Evolutionary conservation across 1,140 invertebrate genomes (phyloP).

Genomic region (Bathynomus jamesi): DNA sequence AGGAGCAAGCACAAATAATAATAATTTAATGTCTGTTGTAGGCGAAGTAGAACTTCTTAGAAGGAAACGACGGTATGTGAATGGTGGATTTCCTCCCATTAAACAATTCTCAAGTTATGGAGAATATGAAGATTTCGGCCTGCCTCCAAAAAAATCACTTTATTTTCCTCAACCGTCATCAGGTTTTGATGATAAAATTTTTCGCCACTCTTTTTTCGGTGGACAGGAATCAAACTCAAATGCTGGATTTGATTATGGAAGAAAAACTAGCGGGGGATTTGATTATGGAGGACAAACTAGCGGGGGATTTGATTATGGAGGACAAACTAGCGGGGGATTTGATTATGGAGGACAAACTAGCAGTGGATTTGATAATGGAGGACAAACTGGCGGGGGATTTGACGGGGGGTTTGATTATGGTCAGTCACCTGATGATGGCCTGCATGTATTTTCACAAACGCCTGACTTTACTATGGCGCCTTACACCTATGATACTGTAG

Average conservation of each 20-base stretch:
- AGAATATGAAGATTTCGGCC: slow-evolving; percentile 17
- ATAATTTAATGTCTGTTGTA: background rate
- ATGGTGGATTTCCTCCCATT: background rate
- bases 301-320: slow-evolving; percentile 6
- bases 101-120: slow-evolving; percentile 2
- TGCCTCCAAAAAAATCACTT: background rate
- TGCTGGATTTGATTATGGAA: slow-evolving; percentile 2
- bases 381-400: too few relatives aligned
- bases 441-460: background rate
- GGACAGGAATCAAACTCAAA: background rate
- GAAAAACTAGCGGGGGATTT: slow-evolving; percentile 10
- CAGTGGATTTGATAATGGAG: background rate
- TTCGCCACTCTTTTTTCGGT: slow-evolving; percentile 10
- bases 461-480: background rate
- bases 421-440: too few relatives aligned
- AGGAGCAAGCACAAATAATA: background rate
- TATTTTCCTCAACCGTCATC: background rate
- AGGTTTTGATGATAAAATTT: slow-evolving; percentile 9
- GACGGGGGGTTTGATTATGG: too few relatives aligned
- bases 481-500: slow-evolving; percentile 16
- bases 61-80: background rate
- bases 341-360: background rate
- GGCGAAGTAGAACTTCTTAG: background rate
- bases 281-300: slow-evolving; percentile 12
- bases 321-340: slow-evolving; percentile 6